A percentile compares a stretch with the other conserved stretches of the same genome.
Conservation (phyloP, 1,140 invertebrate species). For the Bombus pascuorum region DNA sequence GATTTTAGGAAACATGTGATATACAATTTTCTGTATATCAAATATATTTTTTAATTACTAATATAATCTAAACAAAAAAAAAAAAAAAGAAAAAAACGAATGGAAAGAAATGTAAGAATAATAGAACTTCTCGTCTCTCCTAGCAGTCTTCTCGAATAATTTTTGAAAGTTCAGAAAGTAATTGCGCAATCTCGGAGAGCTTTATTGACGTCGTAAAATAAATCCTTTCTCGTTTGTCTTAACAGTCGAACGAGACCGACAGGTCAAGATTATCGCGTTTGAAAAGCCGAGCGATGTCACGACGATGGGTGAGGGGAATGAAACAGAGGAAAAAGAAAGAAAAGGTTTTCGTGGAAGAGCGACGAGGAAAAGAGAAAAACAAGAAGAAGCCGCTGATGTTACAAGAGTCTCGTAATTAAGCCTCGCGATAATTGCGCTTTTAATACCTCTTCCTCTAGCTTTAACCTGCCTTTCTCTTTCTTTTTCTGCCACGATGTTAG, state of each 20-base stretch:
- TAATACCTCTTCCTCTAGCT: constrained; percentile 48
- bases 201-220: constrained; percentile 20
- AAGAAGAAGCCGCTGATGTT: constrained; percentile 54
- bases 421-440: constrained; percentile 61
- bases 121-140: background rate
- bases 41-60: too few relatives aligned
- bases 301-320: background rate
- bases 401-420: constrained; percentile 64
- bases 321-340: background rate
- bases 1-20: background rate
- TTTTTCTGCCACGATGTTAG: constrained; percentile 25
- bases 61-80: too few relatives aligned
- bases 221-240: constrained; percentile 36
- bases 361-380: background rate
- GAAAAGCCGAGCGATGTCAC: constrained; percentile 16
- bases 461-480: background rate
- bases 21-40: too few relatives aligned
- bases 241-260: constrained; percentile 23
- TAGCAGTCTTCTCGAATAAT: background rate
- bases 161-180: background rate
- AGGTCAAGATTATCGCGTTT: constrained; percentile 44
- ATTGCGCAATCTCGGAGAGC: background rate
- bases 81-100: too few relatives aligned
- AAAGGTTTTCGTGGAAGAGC: constrained; percentile 31
- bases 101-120: background rate